These are phyloP conservation scores for Schizopygopsis malacanthus DNA, from an alignment of 2,797 vertebrate species.

Conservation along the genomic window DNA sequence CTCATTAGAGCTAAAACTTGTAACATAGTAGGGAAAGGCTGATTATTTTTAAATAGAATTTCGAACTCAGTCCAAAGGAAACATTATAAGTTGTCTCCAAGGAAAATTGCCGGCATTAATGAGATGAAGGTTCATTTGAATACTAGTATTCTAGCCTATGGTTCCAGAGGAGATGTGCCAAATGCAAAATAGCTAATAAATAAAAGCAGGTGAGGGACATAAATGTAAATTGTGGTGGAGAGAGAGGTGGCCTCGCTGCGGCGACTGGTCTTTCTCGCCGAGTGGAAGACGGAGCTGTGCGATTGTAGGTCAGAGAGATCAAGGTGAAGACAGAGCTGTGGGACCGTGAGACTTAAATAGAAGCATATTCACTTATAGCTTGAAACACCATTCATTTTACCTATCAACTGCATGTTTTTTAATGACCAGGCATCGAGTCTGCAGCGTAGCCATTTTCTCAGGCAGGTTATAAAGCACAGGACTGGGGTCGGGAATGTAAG, in stretches of 20 bases:
- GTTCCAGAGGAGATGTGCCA: slow-evolving; percentile 80
- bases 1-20: slow-evolving; percentile 53
- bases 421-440: slow-evolving; percentile 63
- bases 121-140: slow-evolving; percentile 75
- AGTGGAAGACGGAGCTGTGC: slow-evolving; percentile 73
- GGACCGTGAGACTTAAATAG: slow-evolving; percentile 79
- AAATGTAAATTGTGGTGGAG: slow-evolving; percentile 82
- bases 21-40: slow-evolving; percentile 31
- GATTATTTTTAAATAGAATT: slow-evolving; percentile 54
- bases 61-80: slow-evolving; percentile 59
- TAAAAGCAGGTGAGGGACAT: slow-evolving; percentile 79
- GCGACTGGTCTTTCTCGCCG: slow-evolving; percentile 68
- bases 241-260: slow-evolving; percentile 72
- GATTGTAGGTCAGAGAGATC: slow-evolving; percentile 74
- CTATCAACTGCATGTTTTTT: slow-evolving; percentile 71
- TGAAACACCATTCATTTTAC: slow-evolving; percentile 71
- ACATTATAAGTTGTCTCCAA: slow-evolving; percentile 69
- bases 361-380: slow-evolving; percentile 77
- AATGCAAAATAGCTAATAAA: slow-evolving; percentile 83
- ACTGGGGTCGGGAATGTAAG: slow-evolving; percentile 10
- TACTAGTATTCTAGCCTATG: slow-evolving; percentile 76
- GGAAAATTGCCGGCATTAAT: slow-evolving; percentile 53
- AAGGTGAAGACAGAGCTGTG: slow-evolving; percentile 78
- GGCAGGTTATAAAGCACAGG: slow-evolving; percentile 1
- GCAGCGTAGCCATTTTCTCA: slow-evolving; percentile 36